A percentile compares a stretch with the other conserved stretches of the same genome.
These are phyloP conservation scores for Amphilophus citrinellus DNA, from an alignment of 2,113 vertebrate genomes.

Conservation along the genomic window DNA sequence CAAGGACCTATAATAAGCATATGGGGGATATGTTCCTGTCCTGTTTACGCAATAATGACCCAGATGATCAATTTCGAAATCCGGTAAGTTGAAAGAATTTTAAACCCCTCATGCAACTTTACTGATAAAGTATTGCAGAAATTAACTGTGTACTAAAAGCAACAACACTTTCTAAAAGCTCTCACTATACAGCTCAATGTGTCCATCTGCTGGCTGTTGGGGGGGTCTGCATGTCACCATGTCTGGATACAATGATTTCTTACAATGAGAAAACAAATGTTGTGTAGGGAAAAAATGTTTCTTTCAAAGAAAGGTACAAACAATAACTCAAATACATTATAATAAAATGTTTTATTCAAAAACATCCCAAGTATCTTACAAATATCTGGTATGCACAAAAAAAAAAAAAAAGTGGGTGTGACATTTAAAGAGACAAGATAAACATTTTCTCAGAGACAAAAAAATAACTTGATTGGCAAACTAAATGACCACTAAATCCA, in stretches of 20 bases:
- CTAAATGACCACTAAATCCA: conserved; percentile 25
- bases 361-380: conserved; percentile 69
- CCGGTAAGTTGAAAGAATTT: not conserved
- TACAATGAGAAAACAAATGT: not conserved
- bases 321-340: conserved; percentile 29
- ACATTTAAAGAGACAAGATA: conserved; percentile 54
- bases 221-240: conserved; percentile 53
- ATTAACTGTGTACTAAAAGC: not conserved
- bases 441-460: conserved; percentile 26
- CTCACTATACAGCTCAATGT: conserved; percentile 34
- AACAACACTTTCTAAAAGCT: not conserved
- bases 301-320: not conserved
- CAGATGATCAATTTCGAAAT: not conserved
- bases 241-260: not conserved
- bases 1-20: not conserved
- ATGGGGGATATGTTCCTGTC: too few species aligned
- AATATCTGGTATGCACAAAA: conserved; percentile 60
- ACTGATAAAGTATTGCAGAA: not conserved
- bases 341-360: conserved; percentile 79
- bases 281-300: not conserved
- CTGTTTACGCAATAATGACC: not conserved
- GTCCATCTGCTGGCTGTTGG: conserved; percentile 64
- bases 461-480: conserved; percentile 51
- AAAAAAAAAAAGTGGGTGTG: conserved; percentile 1
- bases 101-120: not conserved